These are phyloP conservation scores for Limosa lapponica DNA, from an alignment of 2,797 vertebrate genomes.

Conservation along the genomic window DNA sequence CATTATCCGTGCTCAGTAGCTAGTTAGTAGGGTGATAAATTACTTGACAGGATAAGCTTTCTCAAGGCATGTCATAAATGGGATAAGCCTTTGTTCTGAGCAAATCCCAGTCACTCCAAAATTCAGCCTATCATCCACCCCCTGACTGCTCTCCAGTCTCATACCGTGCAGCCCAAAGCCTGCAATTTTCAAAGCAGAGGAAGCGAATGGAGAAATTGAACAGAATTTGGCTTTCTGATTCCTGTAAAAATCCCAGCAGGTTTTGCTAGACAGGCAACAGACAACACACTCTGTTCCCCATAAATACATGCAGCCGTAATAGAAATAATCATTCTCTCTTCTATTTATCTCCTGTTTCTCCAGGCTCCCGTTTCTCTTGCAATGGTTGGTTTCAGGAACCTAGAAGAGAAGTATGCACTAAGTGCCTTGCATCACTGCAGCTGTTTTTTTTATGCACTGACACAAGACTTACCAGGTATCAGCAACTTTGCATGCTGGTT, in stretches of 20 bases:
- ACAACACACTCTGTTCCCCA: background rate
- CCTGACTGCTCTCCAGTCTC: background rate
- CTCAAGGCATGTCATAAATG: slow-evolving; percentile 8
- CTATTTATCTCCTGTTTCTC: background rate
- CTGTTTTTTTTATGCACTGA: background rate
- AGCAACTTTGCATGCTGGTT: background rate
- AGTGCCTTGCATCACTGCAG: background rate
- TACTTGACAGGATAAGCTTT: slow-evolving; percentile 41
- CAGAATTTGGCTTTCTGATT: background rate
- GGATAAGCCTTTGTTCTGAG: slow-evolving; percentile 19
- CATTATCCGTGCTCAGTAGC: slow-evolving; percentile 22
- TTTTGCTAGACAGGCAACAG: background rate
- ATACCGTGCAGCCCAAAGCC: background rate
- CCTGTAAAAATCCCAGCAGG: background rate
- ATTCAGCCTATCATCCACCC: background rate
- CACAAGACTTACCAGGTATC: background rate
- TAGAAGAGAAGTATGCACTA: background rate
- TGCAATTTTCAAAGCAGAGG: background rate
- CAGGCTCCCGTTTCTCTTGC: background rate
- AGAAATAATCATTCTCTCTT: background rate
- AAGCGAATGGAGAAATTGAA: background rate
- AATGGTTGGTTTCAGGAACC: background rate
- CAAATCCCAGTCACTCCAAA: slow-evolving; percentile 18
- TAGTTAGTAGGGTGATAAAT: slow-evolving; percentile 34
- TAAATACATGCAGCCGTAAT: background rate